A percentile compares a stretch with the other conserved stretches of the same genome.
Conservation (phyloP, 2,888 invertebrate genomes). For the Pristionchus japonicus region DNA sequence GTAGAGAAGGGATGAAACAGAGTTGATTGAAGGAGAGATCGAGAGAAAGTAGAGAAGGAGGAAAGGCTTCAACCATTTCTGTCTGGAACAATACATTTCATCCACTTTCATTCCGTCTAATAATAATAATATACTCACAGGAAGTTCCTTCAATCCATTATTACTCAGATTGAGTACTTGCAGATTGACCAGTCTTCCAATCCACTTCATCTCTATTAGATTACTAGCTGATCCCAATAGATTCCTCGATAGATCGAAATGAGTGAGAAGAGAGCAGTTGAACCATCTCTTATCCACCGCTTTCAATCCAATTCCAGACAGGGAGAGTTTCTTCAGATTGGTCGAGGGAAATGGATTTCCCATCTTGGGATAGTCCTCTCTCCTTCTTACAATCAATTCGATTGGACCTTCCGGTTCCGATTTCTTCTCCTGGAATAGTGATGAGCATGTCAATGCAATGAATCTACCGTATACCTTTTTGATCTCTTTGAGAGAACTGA, state of each 20-base stretch:
- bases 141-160: background rate
- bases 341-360: background rate
- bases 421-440: constrained; percentile 29
- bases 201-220: background rate
- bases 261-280: background rate
- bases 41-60: constrained; percentile 15
- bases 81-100: background rate
- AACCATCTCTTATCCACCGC: constrained; percentile 30
- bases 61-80: background rate
- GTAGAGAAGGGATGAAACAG: background rate
- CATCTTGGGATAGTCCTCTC: background rate
- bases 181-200: background rate
- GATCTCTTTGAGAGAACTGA: constrained; percentile 27
- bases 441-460: background rate
- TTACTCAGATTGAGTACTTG: constrained; percentile 1
- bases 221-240: background rate
- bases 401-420: background rate
- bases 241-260: constrained; percentile 38
- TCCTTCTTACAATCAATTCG: background rate
- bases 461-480: constrained; percentile 15
- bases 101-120: no score
- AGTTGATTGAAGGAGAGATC: constrained; percentile 11
- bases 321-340: background rate
- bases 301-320: background rate
- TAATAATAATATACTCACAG: no score